These are phyloP conservation scores for Cryptus armator DNA, from an alignment of 2,888 invertebrate species.

Conservation along the genomic window DNA sequence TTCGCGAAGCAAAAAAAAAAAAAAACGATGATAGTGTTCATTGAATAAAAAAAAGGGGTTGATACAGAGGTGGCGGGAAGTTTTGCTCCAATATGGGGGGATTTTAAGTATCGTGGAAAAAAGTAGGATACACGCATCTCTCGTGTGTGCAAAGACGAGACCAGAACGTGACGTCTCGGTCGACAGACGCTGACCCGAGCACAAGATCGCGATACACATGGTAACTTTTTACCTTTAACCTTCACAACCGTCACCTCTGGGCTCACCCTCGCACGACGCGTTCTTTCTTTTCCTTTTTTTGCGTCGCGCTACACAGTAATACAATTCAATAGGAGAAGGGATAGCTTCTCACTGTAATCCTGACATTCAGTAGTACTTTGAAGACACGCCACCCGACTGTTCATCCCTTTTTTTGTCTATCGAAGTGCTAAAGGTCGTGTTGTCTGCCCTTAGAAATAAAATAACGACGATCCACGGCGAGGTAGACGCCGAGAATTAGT, in stretches of 20 bases:
- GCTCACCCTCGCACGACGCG: constrained; percentile 9
- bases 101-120: not conserved
- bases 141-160: constrained; percentile 11
- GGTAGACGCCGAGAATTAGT: not conserved
- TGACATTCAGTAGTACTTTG: constrained; percentile 7
- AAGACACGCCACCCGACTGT: not conserved
- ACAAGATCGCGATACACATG: constrained; percentile 17
- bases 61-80: not conserved
- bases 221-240: constrained; percentile 58
- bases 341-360: constrained; percentile 10
- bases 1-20: not conserved
- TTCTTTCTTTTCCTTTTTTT: constrained; percentile 7
- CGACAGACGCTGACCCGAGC: constrained; percentile 15
- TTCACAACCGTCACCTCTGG: constrained; percentile 34
- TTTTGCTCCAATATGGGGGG: not conserved
- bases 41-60: not conserved
- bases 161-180: constrained; percentile 16
- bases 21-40: constrained; percentile 2
- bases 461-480: not conserved
- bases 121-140: not conserved
- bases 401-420: constrained; percentile 11
- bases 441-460: not conserved
- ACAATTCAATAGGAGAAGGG: not conserved
- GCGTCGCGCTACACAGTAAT: not conserved
- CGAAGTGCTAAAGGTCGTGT: not conserved